phyloP scores from a whole-genome alignment of 2,888 invertebrate genomes.

The Nemotelus nigrinus region DNA sequence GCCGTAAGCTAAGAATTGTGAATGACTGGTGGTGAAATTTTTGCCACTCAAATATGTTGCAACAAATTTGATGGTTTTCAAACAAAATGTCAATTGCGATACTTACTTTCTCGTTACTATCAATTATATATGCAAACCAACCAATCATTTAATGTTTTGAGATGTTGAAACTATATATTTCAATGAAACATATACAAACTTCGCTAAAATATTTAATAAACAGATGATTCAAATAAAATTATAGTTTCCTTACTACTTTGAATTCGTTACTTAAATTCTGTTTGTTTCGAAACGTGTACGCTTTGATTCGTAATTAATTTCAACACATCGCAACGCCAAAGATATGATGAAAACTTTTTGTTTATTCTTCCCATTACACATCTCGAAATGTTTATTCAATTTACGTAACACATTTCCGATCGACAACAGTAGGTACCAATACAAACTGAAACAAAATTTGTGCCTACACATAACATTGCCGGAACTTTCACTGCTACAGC shows the following conservation, averaged over 20 bases:
- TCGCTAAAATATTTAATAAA: too few species aligned
- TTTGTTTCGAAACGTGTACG: neutral
- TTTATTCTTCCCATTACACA: constrained; percentile 13
- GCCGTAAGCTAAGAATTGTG: too few species aligned
- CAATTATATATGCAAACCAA: too few species aligned
- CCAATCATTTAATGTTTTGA: too few species aligned
- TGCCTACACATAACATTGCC: neutral
- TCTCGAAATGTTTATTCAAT: constrained; percentile 6
- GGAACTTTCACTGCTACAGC: too few species aligned
- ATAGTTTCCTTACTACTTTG: neutral
- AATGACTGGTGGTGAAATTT: too few species aligned
- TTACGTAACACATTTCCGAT: constrained; percentile 3
- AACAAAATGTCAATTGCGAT: too few species aligned
- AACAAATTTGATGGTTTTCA: too few species aligned
- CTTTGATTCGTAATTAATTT: neutral
- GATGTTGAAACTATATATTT: too few species aligned
- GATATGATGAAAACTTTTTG: constrained; percentile 8
- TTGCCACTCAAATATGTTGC: too few species aligned
- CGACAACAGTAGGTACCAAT: neutral
- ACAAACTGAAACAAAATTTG: neutral
- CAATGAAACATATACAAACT: too few species aligned
- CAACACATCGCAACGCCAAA: neutral
- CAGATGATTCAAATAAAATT: neutral
- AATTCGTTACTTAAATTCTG: neutral
- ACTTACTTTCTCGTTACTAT: too few species aligned